Base-by-base conservation (phyloP, 2,888 invertebrate genomes). In the Opisthograptis luteolata region DNA sequence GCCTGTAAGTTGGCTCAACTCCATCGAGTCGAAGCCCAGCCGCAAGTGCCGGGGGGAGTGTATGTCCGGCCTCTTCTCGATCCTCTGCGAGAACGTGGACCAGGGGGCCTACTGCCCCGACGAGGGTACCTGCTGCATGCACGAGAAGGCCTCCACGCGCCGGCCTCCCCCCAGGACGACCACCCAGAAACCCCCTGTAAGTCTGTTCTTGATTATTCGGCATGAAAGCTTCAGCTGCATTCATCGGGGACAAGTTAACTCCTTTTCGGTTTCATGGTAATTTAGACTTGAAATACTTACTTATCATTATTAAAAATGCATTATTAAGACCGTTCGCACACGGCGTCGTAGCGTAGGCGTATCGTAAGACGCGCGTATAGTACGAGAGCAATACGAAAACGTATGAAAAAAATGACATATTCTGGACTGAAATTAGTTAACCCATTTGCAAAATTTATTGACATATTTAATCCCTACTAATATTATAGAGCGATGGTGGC, bases 51-150 rank as follows among this genome's bases (percentile, higher is more conserved):
- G 83, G 0, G 97, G 97, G 1, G 96, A 96, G 73, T 98, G 97
- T 80, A 94, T 96, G 64, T 94, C 93, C 54, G 95, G 95, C 0
- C 86, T 97, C 30, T 94, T 97, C 71, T 95, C 96, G 8, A 86
- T 97, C 36, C 94, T 97, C 62, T 98, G 97, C 73, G 96, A 97
- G 68, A 94, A 95, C 66, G 94, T 97, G 42, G 97, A 97, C 70
- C 88, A 93, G 1, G 94, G 95, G 0, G 96, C 96, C 0, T 90
- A 91, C 44, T 96, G 96, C 70, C 93, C 94, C 0, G 93, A 92
- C 7, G 95, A 94, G 12, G 95, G 94, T n/a, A 94, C 93, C 44
- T 97, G 97, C 77, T 97, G 97, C 73, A 92, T 96, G 57, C 94
- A 93, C 0, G 90, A 92, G 53, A 81, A 84, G 22, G 82, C 89